Evolutionary conservation across 2,888 invertebrate genomes (phyloP), one percentile per base, ranked within the genome.

Genomic region (Blomia tropicalis): DNA sequence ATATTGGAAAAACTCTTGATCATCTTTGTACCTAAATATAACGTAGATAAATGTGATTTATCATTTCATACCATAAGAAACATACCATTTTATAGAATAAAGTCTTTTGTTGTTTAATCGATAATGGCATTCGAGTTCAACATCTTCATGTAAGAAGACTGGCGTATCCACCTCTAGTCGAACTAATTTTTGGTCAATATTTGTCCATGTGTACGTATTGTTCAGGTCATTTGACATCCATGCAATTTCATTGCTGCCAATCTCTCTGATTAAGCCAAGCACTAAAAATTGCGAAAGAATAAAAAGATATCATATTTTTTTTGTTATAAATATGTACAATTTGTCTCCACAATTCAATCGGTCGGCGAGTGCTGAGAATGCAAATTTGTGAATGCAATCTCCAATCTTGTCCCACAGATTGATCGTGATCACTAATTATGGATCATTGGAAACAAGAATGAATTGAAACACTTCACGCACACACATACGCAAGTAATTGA

Each of bases 21-120:
- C 56, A 56, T 56, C 56, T 56, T 56, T 56, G 29, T 56, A 56
- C 56, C 56, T 56, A 23, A n/a, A 47, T n/a, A n/a, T 17, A 41
- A 17, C n/a, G 14, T 29, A 2, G 14, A 51, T 27, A 17, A n/a
- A 2, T 51, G 22, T 32, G 56, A 56, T 2, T 56, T n/a, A 4
- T 5, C 11, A 54, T 22, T 54, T 54, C 5, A 27, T 5, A 54
- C 4, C 2, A 56, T n/a, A 25, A 56, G 19, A 47, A 2, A 32
- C 56, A 22, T 22, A 56, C 56, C 56, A 56, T 31, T 56, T 56
- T 17, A 56, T 56, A 3, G 56, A 56, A 25, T 56, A 56, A 29
- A 56, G 29, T 56, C 29, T n/a, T 7, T 56, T 56, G 23, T 56
- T 5, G 23, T 31, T 56, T 19, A 56, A 25, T 32, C 36, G 31